phyloP scores from a whole-genome alignment of 2,888 invertebrate genomes.

The Drosophila macrothrix region DNA sequence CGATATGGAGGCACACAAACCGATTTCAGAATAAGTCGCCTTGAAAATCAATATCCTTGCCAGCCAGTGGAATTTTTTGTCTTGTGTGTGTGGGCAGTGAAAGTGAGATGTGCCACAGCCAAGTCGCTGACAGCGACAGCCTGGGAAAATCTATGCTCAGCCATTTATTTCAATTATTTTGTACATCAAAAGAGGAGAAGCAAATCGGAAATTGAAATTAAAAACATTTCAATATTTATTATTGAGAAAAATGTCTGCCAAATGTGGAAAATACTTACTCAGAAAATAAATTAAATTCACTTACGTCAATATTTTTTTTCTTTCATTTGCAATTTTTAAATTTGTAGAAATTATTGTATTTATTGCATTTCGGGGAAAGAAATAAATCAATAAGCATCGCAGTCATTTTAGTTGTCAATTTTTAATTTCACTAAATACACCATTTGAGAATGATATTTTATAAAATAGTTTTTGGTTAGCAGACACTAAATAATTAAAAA shows the following conservation, averaged over 20 bases:
- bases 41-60: conserved; percentile 51
- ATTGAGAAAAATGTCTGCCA: conserved; percentile 51
- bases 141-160: conserved; percentile 54
- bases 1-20: conserved; percentile 10
- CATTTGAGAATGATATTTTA: not conserved
- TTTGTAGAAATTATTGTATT: too few relatives aligned
- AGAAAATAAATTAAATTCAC: not conserved
- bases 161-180: conserved; percentile 73
- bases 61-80: not conserved
- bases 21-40: conserved; percentile 15
- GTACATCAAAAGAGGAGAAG: conserved; percentile 45
- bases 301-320: not conserved
- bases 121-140: conserved; percentile 15
- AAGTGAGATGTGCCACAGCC: conserved; percentile 3
- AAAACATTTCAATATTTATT: conserved; percentile 49
- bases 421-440: not conserved
- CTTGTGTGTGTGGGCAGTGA: conserved; percentile 17
- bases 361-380: not conserved
- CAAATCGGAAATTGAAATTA: conserved; percentile 60
- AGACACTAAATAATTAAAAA: too few relatives aligned
- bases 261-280: not conserved
- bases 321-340: not conserved
- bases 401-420: not conserved
- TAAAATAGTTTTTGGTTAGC: not conserved
- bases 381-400: not conserved